Evolutionary conservation across 1,140 invertebrate genomes (phyloP), one percentile per base, ranked within the genome.

Genomic region (Zaprionus nigranus): DNA sequence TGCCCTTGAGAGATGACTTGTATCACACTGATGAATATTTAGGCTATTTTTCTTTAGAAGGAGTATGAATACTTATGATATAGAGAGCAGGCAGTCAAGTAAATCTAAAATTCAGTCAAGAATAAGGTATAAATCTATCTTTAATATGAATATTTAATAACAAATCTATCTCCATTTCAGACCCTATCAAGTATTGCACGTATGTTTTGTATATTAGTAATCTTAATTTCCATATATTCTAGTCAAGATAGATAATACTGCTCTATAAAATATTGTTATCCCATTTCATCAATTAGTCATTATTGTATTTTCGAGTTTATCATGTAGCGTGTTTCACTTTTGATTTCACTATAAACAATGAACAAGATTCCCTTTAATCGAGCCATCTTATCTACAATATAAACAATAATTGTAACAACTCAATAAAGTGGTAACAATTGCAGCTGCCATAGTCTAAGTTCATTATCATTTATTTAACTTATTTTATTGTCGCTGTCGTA

Each of bases 1-100:
- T 68, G 65, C 65, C 65, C 65, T 51, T 68, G 65, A 9, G 56
- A 68, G 34, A 68, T 26, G 20, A 43, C 40, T 51, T 59, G 49
- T 59, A 30, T 53, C 65, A 59, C 58, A 22, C 15, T 68, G 65
- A 26, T 68, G 65, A 59, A 17, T 43, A 43, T 46, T 17, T 17
- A 17, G 40, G 40, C 5, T 9, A 2, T 1, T 7, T 46, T n/a
- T 46, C 40, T 11, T 46, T 17, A 17, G 9, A 17, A 17, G 17
- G 2, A n/a, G n/a, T 40, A 0, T 5, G 15, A 9, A 43, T 3
- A 43, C 6, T 43, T 43, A n/a, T 17, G 6, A 2, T n/a, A 22
- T 49, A 22, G 20, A 17, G 9, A 43, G 22, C 20, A 60, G 15
- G 22, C 22, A 60, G 15, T 43, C 40, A 46, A 46, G 2, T 2